phyloP scores from a whole-genome alignment of 2,797 vertebrate species.

The Darevskia nairensis region DNA sequence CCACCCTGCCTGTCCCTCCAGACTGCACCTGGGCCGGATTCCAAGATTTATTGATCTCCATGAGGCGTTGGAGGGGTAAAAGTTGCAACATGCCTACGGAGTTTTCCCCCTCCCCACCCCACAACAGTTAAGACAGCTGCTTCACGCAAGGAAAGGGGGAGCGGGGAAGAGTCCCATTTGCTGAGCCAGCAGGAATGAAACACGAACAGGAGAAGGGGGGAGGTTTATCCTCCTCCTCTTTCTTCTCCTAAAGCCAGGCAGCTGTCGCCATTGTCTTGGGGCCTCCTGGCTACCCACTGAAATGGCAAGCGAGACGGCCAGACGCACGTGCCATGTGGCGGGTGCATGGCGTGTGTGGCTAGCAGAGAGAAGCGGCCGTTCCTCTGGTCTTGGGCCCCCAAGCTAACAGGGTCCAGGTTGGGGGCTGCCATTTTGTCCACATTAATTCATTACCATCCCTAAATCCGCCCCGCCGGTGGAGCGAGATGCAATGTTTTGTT shows the following conservation, averaged over 20 bases:
- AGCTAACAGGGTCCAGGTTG: too few species aligned
- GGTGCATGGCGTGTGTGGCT: too few species aligned
- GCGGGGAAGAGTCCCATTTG: neutral
- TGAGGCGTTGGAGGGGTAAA: neutral
- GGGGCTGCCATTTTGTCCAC: neutral
- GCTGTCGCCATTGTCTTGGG: slow-evolving; percentile 25
- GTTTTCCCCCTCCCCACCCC: neutral
- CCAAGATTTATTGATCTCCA: neutral
- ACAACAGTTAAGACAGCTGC: slow-evolving; percentile 5
- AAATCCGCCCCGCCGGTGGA: rapidly evolving
- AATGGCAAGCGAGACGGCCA: neutral
- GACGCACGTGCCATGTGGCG: neutral
- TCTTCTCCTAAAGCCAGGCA: neutral
- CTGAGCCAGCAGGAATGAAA: slow-evolving; percentile 19
- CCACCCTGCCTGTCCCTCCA: neutral
- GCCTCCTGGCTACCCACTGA: neutral
- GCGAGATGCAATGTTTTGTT: too few species aligned
- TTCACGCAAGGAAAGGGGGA: neutral
- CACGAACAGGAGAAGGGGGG: neutral
- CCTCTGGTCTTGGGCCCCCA: neutral
- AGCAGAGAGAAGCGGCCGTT: neutral
- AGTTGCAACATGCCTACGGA: neutral
- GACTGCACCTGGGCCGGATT: neutral
- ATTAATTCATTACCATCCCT: neutral
- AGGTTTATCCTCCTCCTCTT: neutral